phyloP scores from a whole-genome alignment of 2,797 vertebrate species.

The Aplochiton taeniatus region DNA sequence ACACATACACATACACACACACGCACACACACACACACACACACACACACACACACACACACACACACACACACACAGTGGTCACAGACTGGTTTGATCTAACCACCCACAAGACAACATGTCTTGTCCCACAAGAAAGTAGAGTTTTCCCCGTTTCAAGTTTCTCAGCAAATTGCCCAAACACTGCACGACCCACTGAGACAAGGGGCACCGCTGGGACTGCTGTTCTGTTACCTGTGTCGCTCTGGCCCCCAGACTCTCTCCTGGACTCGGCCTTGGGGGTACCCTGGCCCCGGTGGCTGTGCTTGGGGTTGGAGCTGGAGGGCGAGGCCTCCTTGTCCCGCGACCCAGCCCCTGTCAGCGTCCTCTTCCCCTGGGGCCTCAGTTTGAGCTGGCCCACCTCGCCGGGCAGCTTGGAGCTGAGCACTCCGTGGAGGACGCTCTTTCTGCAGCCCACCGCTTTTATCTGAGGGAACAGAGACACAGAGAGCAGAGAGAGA shows the following conservation, averaged over 20 bases:
- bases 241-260: constrained; percentile 71
- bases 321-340: constrained; percentile 76
- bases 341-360: constrained; percentile 74
- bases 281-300: constrained; percentile 61
- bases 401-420: constrained; percentile 73
- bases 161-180: too few relatives aligned
- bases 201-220: too few relatives aligned
- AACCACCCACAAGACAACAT: neutral
- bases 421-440: constrained; percentile 69
- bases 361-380: constrained; percentile 79
- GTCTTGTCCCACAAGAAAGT: neutral
- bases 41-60: too few relatives aligned
- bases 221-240: constrained; percentile 69
- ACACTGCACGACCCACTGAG: too few relatives aligned
- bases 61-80: too few relatives aligned
- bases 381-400: constrained; percentile 85
- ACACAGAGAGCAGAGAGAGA: constrained; percentile 28
- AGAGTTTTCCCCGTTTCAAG: neutral
- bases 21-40: too few relatives aligned
- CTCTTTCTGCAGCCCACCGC: constrained; percentile 78
- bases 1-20: too few relatives aligned
- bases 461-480: constrained; percentile 79
- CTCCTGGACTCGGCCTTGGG: constrained; percentile 76
- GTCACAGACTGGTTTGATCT: too few relatives aligned
- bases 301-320: constrained; percentile 67